Evolutionary conservation across 2,888 invertebrate genomes (phyloP).

Genomic region (Tanypteryx hageni): DNA sequence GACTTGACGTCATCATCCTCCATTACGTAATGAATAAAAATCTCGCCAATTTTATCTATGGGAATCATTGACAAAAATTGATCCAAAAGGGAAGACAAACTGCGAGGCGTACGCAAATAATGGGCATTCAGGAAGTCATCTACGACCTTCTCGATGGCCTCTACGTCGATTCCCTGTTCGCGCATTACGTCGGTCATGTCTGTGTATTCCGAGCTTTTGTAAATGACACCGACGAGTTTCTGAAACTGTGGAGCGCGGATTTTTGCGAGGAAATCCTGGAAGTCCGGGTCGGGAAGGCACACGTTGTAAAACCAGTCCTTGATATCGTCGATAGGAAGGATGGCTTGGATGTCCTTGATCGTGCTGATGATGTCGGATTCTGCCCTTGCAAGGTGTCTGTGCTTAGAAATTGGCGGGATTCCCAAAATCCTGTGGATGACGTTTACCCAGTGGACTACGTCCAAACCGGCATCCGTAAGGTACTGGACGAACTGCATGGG

Average conservation of each 20-base stretch:
- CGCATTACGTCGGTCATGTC: not conserved
- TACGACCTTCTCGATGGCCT: slow-evolving; percentile 33
- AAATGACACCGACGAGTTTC: slow-evolving; percentile 67
- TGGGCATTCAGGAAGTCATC: not conserved
- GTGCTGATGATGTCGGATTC: slow-evolving; percentile 68
- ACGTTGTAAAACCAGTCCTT: slow-evolving; percentile 71
- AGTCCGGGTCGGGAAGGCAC: slow-evolving; percentile 70
- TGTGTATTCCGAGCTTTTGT: slow-evolving; percentile 6
- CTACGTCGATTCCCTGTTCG: slow-evolving; percentile 29
- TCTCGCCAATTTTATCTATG: not conserved
- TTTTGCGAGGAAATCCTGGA: slow-evolving; percentile 68
- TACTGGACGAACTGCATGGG: slow-evolving; percentile 69
- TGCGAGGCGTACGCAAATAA: not conserved
- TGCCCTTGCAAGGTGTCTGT: not conserved
- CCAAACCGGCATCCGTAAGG: slow-evolving; percentile 70
- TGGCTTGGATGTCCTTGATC: slow-evolving; percentile 69
- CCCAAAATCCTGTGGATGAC: slow-evolving; percentile 69
- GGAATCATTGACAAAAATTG: slow-evolving; percentile 14
- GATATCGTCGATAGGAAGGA: slow-evolving; percentile 71
- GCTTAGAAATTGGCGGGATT: slow-evolving; percentile 66
- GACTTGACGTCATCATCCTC: not conserved
- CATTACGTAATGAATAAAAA: not conserved
- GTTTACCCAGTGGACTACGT: slow-evolving; percentile 70
- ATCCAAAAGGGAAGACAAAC: not conserved
- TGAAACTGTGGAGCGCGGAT: slow-evolving; percentile 70